These are phyloP conservation scores for Silurus meridionalis DNA, from an alignment of 2,113 vertebrate genomes.

Conservation along the genomic window DNA sequence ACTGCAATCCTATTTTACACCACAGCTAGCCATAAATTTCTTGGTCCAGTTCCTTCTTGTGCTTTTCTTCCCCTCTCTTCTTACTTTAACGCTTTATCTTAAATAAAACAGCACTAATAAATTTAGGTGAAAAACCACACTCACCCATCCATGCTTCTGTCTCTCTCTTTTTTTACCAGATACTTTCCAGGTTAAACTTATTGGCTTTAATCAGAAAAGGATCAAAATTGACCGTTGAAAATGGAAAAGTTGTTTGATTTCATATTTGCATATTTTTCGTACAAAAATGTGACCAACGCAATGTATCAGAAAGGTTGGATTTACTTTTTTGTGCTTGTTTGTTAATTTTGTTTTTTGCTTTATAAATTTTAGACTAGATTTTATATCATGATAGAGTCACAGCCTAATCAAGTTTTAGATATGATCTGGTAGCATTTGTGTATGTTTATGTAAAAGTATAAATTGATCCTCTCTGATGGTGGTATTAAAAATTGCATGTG, in stretches of 20 bases:
- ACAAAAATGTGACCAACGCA: not conserved
- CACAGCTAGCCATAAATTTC: not conserved
- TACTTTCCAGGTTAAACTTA: not conserved
- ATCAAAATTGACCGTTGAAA: not conserved
- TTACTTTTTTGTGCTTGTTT: not conserved
- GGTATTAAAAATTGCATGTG: not conserved
- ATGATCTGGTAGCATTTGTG: not conserved
- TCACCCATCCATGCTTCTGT: not conserved
- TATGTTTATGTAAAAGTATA: not conserved
- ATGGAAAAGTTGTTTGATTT: not conserved
- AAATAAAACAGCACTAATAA: slow-evolving; percentile 1
- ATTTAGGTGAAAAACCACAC: not conserved
- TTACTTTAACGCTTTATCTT: not conserved
- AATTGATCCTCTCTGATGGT: not conserved
- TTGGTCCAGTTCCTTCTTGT: not conserved
- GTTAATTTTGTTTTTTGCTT: not conserved
- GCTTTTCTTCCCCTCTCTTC: not conserved
- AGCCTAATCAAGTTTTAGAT: not conserved
- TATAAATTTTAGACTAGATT: not conserved
- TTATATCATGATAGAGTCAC: not conserved
- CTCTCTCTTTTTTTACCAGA: not conserved
- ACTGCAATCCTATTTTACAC: not conserved
- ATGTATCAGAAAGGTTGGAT: not conserved
- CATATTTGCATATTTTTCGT: too few relatives aligned
- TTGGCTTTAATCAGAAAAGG: not conserved